Percentiles rank a stretch among this genome's conserved stretches.
phyloP scores from a whole-genome alignment of 2,113 vertebrate genomes.

The Dipodomys ordii region DNA sequence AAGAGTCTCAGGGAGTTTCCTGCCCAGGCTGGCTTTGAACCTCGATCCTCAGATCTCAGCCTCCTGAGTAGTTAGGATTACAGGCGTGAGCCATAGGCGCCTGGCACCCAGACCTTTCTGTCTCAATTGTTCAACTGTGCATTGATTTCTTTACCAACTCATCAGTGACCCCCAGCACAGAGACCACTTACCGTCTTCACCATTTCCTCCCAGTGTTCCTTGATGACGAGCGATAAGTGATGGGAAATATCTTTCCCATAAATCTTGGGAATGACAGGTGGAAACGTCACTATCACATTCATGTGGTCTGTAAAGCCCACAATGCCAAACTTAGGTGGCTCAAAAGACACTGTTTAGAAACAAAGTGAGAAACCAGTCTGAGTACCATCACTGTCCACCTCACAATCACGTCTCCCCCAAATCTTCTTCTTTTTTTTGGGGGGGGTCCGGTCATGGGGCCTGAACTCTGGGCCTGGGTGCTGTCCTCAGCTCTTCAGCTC shows the following conservation, averaged over 20 bases:
- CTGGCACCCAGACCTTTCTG: neutral
- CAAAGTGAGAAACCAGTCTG: neutral
- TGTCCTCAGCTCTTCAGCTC: too few species aligned
- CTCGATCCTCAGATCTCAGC: too few species aligned
- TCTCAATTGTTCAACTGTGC: neutral
- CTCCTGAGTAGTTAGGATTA: too few species aligned
- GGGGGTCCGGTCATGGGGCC: too few species aligned
- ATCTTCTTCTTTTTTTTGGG: neutral
- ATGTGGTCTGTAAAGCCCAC: constrained; percentile 73
- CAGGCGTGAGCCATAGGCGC: too few species aligned
- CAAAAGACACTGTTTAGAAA: constrained; percentile 69
- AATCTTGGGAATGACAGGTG: neutral
- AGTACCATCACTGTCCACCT: accelerated
- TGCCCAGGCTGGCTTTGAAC: too few species aligned
- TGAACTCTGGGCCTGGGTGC: too few species aligned
- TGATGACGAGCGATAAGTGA: neutral
- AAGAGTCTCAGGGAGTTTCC: too few species aligned
- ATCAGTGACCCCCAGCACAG: neutral
- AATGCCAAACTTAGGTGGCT: constrained; percentile 83
- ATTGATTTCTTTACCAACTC: neutral
- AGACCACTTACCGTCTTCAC: constrained; percentile 54
- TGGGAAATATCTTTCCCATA: neutral
- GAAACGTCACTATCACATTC: constrained; percentile 80
- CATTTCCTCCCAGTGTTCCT: neutral
- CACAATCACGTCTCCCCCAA: accelerated